Evolutionary conservation across 2,797 vertebrate genomes (phyloP).

Genomic region (Periophthalmus magnuspinnatus): DNA sequence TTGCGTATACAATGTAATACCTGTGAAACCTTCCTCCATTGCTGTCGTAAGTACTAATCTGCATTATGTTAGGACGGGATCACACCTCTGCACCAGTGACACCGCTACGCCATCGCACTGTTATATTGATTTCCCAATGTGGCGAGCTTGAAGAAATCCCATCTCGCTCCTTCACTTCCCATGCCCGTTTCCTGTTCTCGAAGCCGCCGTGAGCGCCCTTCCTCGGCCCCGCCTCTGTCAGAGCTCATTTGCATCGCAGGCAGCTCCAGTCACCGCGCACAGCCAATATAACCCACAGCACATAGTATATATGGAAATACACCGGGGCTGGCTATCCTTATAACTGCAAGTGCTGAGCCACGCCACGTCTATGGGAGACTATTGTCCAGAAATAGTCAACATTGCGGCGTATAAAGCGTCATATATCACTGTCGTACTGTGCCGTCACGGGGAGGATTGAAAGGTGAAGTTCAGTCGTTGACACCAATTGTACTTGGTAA

Average conservation of each 20-base stretch:
- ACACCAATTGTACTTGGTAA: background rate
- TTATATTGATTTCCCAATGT: conserved; percentile 9
- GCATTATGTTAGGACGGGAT: background rate
- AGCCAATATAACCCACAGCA: background rate
- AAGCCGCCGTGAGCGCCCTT: background rate
- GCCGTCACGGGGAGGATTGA: background rate
- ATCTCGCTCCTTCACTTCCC: conserved; percentile 6
- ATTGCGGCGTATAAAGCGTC: background rate
- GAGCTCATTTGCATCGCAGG: conserved; percentile 54
- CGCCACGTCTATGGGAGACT: background rate
- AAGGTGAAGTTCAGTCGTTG: background rate
- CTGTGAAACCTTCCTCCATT: background rate
- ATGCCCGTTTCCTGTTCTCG: background rate
- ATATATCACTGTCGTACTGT: background rate
- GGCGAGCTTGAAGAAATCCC: conserved; percentile 7
- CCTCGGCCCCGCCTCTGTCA: conserved; percentile 39
- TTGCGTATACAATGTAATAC: background rate
- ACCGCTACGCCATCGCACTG: background rate
- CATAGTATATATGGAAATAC: conserved; percentile 15
- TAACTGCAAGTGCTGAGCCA: conserved; percentile 4
- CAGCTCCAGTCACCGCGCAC: conserved; percentile 17
- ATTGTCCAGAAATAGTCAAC: conserved; percentile 4
- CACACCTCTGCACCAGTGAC: conserved; percentile 5
- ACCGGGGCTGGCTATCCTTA: background rate
- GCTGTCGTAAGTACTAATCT: conserved; percentile 3